Base-by-base conservation (phyloP, 2,888 invertebrate species). In the Stenodera caucasica region DNA sequence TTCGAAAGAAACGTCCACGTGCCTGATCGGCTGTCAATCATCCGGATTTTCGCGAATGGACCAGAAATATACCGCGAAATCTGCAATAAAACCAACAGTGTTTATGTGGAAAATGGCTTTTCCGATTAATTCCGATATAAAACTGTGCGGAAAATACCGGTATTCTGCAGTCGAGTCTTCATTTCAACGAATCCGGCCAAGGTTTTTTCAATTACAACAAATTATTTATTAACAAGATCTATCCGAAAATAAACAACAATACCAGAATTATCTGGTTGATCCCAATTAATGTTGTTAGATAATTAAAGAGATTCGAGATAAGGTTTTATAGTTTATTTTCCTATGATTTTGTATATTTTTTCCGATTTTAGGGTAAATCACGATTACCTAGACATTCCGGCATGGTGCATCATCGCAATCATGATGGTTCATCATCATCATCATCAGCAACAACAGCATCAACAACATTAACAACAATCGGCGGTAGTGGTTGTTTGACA, bases 281-380 rank as follows among this genome's bases (percentile, higher is more conserved):
- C 45, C 12, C 14, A 35, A 35, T 40, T 40, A 35, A 2, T 8
- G 15, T 8, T 37, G 37, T 37, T 37, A 45, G 21, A 45, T 45
- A 21, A 45, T 45, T 45, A 12, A 21, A 45, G 21, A 45, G 21
- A 45, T 21, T 21, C 18, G 3, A 21, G 45, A 45, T 45, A 45
- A 45, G 11, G 11, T 37, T 15, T 8, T 8, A 15, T 3, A 14
- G 23, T 33, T 14, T 7, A 15, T 15, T 6, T 3, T 53, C 53
- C 0, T 12, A 32, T 8, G 49, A 7, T 40, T 40, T 18, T 26
- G 26, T 40, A 21, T 49, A 55, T 35, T 59, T 58, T 14, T 66
- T 60, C 52, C 59, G 49, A 49, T 67, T 69, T 33, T 62, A 77
- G 75, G 71, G 71, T 45, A 76, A 73, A 70, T 64, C 72, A 11